These are phyloP conservation scores for Labeo calbasu DNA, from an alignment of 2,797 vertebrate species.

Conservation along the genomic window DNA sequence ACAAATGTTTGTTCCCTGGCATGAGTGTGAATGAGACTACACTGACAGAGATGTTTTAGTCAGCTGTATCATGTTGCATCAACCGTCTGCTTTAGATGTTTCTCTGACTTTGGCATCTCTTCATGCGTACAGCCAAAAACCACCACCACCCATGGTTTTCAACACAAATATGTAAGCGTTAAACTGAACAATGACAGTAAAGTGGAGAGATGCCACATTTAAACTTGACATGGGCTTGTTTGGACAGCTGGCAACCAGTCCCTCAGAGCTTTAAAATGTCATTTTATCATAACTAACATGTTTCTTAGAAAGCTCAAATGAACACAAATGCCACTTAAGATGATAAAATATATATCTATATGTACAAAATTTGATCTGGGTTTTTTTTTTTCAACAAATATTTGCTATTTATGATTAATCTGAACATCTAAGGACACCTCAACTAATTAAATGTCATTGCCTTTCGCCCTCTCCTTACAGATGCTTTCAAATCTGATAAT, in stretches of 20 bases:
- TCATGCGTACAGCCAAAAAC: constrained; percentile 31
- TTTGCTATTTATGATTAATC: constrained; percentile 14
- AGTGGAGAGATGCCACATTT: constrained; percentile 35
- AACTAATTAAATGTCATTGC: background rate
- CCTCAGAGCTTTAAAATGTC: constrained; percentile 17
- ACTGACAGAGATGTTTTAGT: constrained; percentile 38
- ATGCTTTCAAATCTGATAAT: constrained; percentile 30
- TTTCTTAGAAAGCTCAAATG: constrained; percentile 5
- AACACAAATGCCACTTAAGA: constrained; percentile 8
- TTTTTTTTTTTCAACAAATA: background rate
- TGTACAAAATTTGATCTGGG: background rate
- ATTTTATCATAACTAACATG: constrained; percentile 18
- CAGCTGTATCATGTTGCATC: constrained; percentile 38
- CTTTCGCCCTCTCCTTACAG: constrained; percentile 6
- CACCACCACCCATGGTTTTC: constrained; percentile 26
- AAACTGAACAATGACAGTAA: constrained; percentile 31
- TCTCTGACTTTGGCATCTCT: constrained; percentile 21
- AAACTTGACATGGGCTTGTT: constrained; percentile 13
- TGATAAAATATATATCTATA: background rate
- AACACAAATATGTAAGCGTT: constrained; percentile 13
- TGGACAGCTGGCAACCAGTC: constrained; percentile 10
- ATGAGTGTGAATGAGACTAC: constrained; percentile 38
- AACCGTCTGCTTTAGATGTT: constrained; percentile 40
- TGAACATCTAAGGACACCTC: background rate
- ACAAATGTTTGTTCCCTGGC: background rate